Evolutionary conservation across 1,140 invertebrate genomes (phyloP).

Genomic region (Leptinotarsa defecta): DNA sequence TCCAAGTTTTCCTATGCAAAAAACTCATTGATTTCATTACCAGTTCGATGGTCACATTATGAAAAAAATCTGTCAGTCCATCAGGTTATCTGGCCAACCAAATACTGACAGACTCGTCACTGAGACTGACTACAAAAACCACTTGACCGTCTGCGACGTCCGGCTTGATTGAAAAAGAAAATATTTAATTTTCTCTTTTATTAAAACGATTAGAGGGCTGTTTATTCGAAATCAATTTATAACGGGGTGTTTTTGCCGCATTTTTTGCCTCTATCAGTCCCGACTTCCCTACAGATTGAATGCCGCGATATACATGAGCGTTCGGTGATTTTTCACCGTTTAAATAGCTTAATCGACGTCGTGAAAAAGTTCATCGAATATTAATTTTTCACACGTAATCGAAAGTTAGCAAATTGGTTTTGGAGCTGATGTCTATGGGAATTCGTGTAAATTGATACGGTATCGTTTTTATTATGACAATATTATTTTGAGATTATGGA

Average conservation of each 20-base stretch:
- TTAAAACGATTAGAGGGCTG: conserved; percentile 42
- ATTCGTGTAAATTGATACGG: too few relatives aligned
- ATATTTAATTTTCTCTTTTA: conserved; percentile 34
- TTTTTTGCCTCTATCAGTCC: conserved; percentile 31
- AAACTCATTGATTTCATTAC: not conserved
- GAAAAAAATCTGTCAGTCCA: conserved; percentile 3
- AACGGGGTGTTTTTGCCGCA: conserved; percentile 34
- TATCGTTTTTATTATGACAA: too few relatives aligned
- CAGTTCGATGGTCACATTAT: not conserved
- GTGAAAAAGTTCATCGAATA: conserved; percentile 22
- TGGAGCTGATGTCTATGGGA: too few relatives aligned
- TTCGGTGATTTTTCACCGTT: conserved; percentile 23
- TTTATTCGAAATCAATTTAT: conserved; percentile 43
- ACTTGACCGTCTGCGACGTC: conserved; percentile 16
- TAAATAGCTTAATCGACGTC: conserved; percentile 24
- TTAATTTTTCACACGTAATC: conserved; percentile 3
- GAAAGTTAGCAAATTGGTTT: not conserved
- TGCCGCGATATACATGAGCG: conserved; percentile 20
- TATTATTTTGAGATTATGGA: too few relatives aligned
- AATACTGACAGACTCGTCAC: not conserved
- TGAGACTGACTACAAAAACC: not conserved
- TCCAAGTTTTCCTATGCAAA: too few relatives aligned
- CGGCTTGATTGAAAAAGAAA: conserved; percentile 32
- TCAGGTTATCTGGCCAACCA: not conserved
- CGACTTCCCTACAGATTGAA: conserved; percentile 32